Evolutionary conservation across 2,888 invertebrate species (phyloP), one percentile per base, ranked within the genome.

Genomic region (Bellardia bayeri): DNA sequence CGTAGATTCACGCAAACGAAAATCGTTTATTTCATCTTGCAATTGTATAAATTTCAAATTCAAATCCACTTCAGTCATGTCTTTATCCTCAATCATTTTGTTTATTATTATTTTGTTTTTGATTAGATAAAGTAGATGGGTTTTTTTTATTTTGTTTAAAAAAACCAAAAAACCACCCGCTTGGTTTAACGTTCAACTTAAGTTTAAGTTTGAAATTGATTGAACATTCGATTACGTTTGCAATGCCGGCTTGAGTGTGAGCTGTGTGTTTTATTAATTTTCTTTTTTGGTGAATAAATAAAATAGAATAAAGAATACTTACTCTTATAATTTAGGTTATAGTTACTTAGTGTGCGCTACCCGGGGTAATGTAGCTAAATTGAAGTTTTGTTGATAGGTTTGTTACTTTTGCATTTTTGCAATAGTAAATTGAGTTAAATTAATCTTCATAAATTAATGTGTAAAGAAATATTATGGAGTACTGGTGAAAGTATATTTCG

Each of bases 11-110:
- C 45, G 89, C 16, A 69, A 71, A 88, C 14, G 90, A 88, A 88
- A 71, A 80, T 51, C 87, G 85, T 61, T 74, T 40, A 40, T 16
- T 14, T 33, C 74, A 72, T 68, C 49, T 8, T 89, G 56, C 37
- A 79, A 33, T n/a, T 68, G 40, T 40, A 54, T 42, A 4, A 75
- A 14, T 33, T 69, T 82, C 8, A 88, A 71, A 78, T 90, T 90
- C 33, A 92, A 86, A 83, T 91, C 91, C 23, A 92, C 90, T 85
- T 92, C 92, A 56, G 92, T 91, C 83, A 92, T 89, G 58, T 92
- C 91, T 81, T 89, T 88, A 0, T 88, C 88, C 0, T 86, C 83
- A 1, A 61, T 54, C 88, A 89, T 89, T 66, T 85, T 88, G 6
- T 40, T 71, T 11, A 0, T 23, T 42, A 11, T 68, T 49, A 33